Evolutionary conservation across 1,140 invertebrate species (phyloP), one percentile per base, ranked within the genome.

Genomic region (Aleiodes sp.): DNA sequence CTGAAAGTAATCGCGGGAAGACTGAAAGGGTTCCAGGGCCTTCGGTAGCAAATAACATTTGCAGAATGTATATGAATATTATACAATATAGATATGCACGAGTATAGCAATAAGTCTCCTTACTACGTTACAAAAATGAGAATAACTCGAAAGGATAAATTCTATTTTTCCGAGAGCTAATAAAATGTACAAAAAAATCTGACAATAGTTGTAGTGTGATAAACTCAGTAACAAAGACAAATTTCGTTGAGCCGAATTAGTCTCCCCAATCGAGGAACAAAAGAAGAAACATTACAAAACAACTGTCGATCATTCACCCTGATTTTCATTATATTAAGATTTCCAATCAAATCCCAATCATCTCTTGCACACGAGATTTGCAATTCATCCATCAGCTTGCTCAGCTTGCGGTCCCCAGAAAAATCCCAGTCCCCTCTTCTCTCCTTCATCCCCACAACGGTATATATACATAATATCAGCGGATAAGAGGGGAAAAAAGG

Each of bases 21-120:
- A 63, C 33, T 26, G 29, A 59, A 56, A 59, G 52, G 65, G 46
- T 43, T 56, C 57, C 28, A 14, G 63, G 8, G 41, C 66, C 75
- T 73, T 63, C 73, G 71, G 75, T 76, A 76, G 73, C 73, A 19
- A 62, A 56, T 37, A 37, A 70, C 68, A n/a, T n/a, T n/a, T n/a
- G n/a, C n/a, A n/a, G n/a, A n/a, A n/a, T n/a, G n/a, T n/a, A n/a
- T n/a, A n/a, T n/a, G n/a, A n/a, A n/a, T n/a, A n/a, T n/a, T n/a
- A n/a, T n/a, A n/a, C n/a, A n/a, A n/a, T n/a, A n/a, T n/a, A n/a
- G n/a, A n/a, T n/a, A n/a, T n/a, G n/a, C n/a, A n/a, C n/a, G n/a
- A n/a, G n/a, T n/a, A n/a, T n/a, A n/a, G n/a, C n/a, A n/a, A n/a
- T n/a, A n/a, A n/a, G n/a, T n/a, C n/a, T n/a, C n/a, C n/a, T n/a